These are phyloP conservation scores for Alentia gelatinosa DNA, from an alignment of 2,888 invertebrate species.

Conservation along the genomic window DNA sequence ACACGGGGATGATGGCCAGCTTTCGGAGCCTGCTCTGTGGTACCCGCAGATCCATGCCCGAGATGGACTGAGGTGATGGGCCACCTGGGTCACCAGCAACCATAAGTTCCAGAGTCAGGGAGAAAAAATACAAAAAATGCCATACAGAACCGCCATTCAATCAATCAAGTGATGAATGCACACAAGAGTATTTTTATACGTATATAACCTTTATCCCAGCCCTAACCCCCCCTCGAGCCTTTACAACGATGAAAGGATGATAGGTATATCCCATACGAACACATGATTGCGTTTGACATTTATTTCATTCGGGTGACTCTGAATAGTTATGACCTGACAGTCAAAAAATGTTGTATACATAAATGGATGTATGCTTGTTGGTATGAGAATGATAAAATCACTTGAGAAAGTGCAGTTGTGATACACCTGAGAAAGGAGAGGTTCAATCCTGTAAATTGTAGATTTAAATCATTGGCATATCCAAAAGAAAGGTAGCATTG, in stretches of 20 bases:
- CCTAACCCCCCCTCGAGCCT: too few relatives aligned
- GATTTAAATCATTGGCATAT: background rate
- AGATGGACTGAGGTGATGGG: background rate
- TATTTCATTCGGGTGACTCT: background rate
- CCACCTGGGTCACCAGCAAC: too few relatives aligned
- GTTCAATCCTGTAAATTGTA: background rate
- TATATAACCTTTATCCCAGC: background rate
- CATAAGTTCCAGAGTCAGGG: background rate
- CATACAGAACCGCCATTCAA: background rate
- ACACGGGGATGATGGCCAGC: conserved; percentile 24
- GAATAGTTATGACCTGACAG: background rate
- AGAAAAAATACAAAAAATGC: too few relatives aligned
- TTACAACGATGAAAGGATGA: background rate
- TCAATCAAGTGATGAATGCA: background rate
- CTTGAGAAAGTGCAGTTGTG: conserved; percentile 33
- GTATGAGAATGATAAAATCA: conserved; percentile 4
- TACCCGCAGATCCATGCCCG: background rate
- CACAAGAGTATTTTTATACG: background rate
- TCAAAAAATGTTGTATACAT: background rate
- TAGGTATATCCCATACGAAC: background rate
- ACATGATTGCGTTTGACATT: background rate
- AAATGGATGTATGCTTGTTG: background rate
- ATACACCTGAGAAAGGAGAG: background rate
- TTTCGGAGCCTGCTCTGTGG: conserved; percentile 41
- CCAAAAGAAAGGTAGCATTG: too few relatives aligned